Base-by-base conservation (phyloP, 2,113 vertebrate species). In the Bos indicus region DNA sequence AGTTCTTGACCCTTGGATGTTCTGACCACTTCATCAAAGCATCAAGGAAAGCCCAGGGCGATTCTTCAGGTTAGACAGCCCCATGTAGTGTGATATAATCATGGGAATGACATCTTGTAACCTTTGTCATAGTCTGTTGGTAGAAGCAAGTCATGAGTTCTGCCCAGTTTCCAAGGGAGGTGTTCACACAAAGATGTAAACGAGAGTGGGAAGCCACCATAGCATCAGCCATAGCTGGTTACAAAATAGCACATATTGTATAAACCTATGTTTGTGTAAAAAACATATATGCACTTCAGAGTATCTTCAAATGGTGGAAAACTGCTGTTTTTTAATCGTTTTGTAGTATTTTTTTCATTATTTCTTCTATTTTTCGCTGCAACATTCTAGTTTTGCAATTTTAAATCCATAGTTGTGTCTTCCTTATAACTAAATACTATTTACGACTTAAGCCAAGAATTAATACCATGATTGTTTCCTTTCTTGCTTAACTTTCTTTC, bases 361-460 rank as follows among this genome's bases (percentile, higher is more conserved):
- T 93, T 82, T 82, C 5, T 14, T 92, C n/a, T 30, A 21, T 7
- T 84, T 98, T 15, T 90, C 17, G 46, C 36, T 83, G 56, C 52
- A 80, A 3, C 56, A 56, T 92, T 92, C 23, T 26, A 25, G 0
- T 96, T 88, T 88, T 96, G 80, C 64, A 86, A 82, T 97, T 96
- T 95, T 60, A 84, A 96, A 78, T 96, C 30, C 90, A 10, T 74
- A 90, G 15, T 90, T 88, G 57, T 94, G 23, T 94, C 93, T 93
- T 93, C 25, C 33, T 94, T 90, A 74, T 81, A 94, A 81, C 48
- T 60, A 92, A 78, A 25, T 94, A 91, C 19, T 96, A 26, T 71
- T 83, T 95, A 95, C 46, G 92, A 17, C 14, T 82, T 48, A 88
- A 52, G 62, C 81, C 52, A 71, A 54, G 28, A 81, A 52, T 30